Percentiles rank a stretch among this genome's conserved stretches.
Evolutionary conservation across 2,113 vertebrate species (phyloP).

Genomic region (Pyxicephalus adspersus): DNA sequence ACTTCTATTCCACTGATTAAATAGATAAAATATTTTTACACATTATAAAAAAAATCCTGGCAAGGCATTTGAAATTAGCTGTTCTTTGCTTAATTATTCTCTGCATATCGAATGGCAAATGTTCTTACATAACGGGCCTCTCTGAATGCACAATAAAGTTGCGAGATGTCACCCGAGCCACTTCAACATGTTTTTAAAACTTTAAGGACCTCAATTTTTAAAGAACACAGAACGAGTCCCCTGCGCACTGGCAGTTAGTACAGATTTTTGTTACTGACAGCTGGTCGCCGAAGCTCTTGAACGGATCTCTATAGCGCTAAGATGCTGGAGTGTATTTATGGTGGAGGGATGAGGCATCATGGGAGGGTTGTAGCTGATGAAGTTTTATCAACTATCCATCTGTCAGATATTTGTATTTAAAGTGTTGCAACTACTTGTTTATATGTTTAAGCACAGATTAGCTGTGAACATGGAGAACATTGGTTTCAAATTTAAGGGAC

Average conservation of each 20-base stretch:
- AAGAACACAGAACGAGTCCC: conserved; percentile 23
- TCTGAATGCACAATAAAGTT: conserved; percentile 21
- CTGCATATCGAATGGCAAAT: conserved; percentile 16
- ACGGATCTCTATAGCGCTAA: neutral
- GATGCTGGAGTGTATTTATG: conserved; percentile 12
- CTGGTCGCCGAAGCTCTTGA: conserved; percentile 19
- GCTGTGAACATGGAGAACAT: too few species aligned
- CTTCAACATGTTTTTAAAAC: conserved; percentile 41
- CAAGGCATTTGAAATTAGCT: conserved; percentile 21
- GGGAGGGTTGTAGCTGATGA: neutral
- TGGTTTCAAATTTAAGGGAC: too few species aligned
- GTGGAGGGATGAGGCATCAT: neutral
- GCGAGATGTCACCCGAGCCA: conserved; percentile 10
- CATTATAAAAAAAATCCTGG: conserved; percentile 10
- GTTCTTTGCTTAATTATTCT: conserved; percentile 26
- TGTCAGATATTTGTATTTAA: neutral
- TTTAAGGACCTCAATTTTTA: conserved; percentile 44
- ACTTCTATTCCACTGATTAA: conserved; percentile 46
- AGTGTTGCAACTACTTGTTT: too few species aligned
- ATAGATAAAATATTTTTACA: conserved; percentile 51
- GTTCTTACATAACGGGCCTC: conserved; percentile 29
- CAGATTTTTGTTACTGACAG: conserved; percentile 39
- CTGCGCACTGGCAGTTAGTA: neutral
- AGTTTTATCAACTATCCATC: conserved; percentile 13
- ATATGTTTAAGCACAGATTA: too few species aligned